Conservation (phyloP, 2,113 vertebrate species). For the Macrotus californicus region DNA sequence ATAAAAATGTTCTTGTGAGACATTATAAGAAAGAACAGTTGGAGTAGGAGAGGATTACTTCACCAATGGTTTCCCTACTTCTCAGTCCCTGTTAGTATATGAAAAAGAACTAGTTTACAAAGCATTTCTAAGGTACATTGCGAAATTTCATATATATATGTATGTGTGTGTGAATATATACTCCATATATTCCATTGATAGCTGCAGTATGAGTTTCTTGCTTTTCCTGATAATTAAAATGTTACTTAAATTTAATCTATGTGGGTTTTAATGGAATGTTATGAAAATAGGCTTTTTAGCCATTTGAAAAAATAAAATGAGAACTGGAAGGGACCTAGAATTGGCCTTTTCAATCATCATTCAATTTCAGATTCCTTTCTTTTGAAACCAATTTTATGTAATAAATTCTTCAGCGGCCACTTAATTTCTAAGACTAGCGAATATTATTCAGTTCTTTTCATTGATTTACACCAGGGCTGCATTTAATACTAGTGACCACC, state of each 20-base stretch:
- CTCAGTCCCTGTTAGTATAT: neutral
- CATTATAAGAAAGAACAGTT: neutral
- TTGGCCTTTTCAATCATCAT: neutral
- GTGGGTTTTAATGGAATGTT: neutral
- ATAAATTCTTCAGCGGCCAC: neutral
- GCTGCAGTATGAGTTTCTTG: neutral
- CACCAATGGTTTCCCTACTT: neutral
- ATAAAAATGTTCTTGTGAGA: neutral
- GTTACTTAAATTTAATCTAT: neutral
- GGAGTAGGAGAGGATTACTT: neutral
- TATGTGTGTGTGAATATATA: too few relatives aligned
- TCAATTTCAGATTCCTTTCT: neutral
- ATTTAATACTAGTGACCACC: neutral
- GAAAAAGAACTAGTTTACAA: neutral
- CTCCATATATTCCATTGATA: neutral
- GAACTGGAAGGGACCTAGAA: neutral
- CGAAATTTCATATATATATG: neutral
- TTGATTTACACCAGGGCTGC: neutral
- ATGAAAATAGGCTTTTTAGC: neutral
- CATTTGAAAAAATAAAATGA: neutral
- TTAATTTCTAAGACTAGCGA: neutral
- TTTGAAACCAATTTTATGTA: too few relatives aligned
- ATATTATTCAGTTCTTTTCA: neutral
- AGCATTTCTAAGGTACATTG: neutral
- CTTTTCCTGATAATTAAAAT: conserved; percentile 27